phyloP scores from a whole-genome alignment of 2,797 vertebrate species.

The Philypnodon macrostomus region DNA sequence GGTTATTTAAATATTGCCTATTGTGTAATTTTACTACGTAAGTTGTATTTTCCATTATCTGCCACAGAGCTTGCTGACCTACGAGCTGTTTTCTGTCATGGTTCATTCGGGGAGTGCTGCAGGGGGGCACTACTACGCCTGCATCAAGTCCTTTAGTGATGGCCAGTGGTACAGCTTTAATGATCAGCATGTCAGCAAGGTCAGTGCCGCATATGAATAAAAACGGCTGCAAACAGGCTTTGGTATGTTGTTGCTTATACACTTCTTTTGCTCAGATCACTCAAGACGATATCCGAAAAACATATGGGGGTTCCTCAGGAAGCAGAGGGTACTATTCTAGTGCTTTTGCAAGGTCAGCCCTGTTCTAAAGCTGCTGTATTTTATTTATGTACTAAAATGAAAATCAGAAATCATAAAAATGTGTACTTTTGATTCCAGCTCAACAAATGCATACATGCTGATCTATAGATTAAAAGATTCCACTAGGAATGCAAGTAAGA shows the following conservation, averaged over 20 bases:
- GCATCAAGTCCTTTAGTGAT: constrained; percentile 96
- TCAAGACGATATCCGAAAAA: constrained; percentile 98
- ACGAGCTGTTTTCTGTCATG: constrained; percentile 99
- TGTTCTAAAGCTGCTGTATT: too few relatives aligned
- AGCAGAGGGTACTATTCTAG: constrained; percentile 97
- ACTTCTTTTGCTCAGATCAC: constrained; percentile 83
- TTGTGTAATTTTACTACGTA: background rate
- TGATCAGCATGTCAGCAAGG: constrained; percentile 98
- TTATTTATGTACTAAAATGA: too few relatives aligned
- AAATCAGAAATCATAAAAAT: too few relatives aligned
- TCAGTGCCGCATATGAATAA: constrained; percentile 59
- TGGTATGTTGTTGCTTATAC: background rate
- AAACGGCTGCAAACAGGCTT: too few relatives aligned
- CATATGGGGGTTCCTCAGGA: constrained; percentile 94
- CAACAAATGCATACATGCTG: constrained; percentile 98
- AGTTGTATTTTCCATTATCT: constrained; percentile 13
- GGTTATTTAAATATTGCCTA: too few relatives aligned
- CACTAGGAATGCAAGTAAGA: constrained; percentile 91
- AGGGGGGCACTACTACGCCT: constrained; percentile 98
- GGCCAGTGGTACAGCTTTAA: constrained; percentile 99
- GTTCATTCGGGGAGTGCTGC: constrained; percentile 98
- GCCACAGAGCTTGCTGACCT: constrained; percentile 85
- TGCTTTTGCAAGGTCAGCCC: constrained; percentile 93
- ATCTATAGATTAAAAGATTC: constrained; percentile 97
- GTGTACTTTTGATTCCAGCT: constrained; percentile 79